Evolutionary conservation across 2,797 vertebrate genomes (phyloP), one percentile per base, ranked within the genome.

Genomic region (Siniperca obscura): DNA sequence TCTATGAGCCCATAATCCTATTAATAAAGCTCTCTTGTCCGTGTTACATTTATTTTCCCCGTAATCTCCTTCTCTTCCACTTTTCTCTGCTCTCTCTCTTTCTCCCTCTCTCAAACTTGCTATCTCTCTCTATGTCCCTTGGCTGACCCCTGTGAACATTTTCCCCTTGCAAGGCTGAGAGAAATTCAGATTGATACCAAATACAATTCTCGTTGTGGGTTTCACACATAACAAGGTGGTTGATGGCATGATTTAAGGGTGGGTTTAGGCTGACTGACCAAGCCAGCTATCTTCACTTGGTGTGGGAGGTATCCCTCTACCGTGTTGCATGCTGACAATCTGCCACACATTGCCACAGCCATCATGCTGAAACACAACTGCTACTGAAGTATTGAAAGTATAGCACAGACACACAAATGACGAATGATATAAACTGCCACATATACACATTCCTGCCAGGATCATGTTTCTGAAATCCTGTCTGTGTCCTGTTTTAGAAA

Each of bases 1-100:
- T 94, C 93, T 96, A 94, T 96, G 96, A 97, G 95, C 95, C 95
- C 93, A 89, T 97, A 97, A 98, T 98, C 96, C 95, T 96, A 96
- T 97, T 97, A 97, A 96, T 97, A 95, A 94, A 96, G 95, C 95
- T 94, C 95, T 94, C 95, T 97, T 97, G 96, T 96, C 95, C 94
- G 78, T 96, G 96, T 95, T 95, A 95, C 96, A 97, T 96, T 95
- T 96, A 97, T 97, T 97, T 96, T 93, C 94, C 89, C 95, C 92
- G 90, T 98, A 97, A 97, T 97, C 94, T 96, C 95, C 95, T 94
- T 95, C 86, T 92, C 94, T 94, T 94, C 95, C 95, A 95, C 88
- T 90, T 88, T 91, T 87, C 84, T 90, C 87, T 89, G 61, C 85
- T 86, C 85, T 87, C 85, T 80, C 73, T 75, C 64, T 81, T 76